phyloP scores from a whole-genome alignment of 2,888 invertebrate species.

The Tortricodes alternella region DNA sequence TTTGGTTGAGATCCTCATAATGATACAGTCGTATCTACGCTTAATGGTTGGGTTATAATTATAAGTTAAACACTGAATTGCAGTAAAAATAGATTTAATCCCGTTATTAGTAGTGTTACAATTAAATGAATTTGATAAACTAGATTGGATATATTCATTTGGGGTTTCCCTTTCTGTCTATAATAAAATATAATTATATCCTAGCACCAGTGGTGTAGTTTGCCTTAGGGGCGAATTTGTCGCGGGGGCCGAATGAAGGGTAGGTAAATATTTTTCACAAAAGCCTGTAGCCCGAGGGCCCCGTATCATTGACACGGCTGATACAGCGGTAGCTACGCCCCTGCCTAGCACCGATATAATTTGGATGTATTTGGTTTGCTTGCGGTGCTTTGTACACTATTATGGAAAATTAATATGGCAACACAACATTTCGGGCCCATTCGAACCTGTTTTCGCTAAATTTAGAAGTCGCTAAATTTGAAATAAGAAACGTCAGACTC shows the following conservation, averaged over 20 bases:
- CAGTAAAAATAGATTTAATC: slow-evolving; percentile 73
- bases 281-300: too few relatives aligned
- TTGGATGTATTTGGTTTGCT: not conserved
- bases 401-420: not conserved
- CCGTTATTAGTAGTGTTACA: slow-evolving; percentile 43
- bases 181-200: slow-evolving; percentile 36
- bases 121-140: slow-evolving; percentile 54
- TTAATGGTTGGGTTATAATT: not conserved
- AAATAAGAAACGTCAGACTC: too few relatives aligned
- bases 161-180: slow-evolving; percentile 47
- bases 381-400: not conserved
- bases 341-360: slow-evolving; percentile 55
- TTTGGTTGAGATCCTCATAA: too few relatives aligned
- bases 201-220: too few relatives aligned
- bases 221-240: too few relatives aligned
- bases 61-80: slow-evolving; percentile 35
- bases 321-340: too few relatives aligned
- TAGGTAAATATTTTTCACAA: too few relatives aligned
- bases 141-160: slow-evolving; percentile 42
- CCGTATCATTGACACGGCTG: too few relatives aligned
- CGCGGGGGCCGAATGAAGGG: too few relatives aligned
- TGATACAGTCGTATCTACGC: too few relatives aligned
- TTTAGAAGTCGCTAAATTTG: too few relatives aligned
- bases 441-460: too few relatives aligned
- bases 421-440: not conserved